A percentile compares a stretch with the other conserved stretches of the same genome.
Evolutionary conservation across 2,113 vertebrate genomes (phyloP).

Genomic region (Rafetus swinhoei): DNA sequence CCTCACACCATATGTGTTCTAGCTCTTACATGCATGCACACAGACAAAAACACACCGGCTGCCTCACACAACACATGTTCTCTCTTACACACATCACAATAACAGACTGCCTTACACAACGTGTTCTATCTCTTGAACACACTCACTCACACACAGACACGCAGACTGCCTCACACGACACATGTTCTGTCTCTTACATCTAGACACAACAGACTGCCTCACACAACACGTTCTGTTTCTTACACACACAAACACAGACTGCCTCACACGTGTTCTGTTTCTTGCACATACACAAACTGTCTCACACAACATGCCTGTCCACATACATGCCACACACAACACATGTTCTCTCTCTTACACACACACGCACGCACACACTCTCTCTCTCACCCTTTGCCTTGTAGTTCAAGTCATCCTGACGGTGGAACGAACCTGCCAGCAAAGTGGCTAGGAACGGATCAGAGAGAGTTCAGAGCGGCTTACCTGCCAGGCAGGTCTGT

Average conservation of each 20-base stretch:
- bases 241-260: not conserved
- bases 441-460: not conserved
- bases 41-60: not conserved
- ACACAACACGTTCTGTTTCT: not conserved
- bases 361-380: not conserved
- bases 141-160: not conserved
- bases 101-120: not conserved
- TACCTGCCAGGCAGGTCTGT: not conserved
- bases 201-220: not conserved
- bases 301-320: not conserved
- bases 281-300: rapidly evolving
- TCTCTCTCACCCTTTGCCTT: not conserved
- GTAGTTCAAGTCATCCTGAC: rapidly evolving
- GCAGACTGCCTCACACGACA: no score
- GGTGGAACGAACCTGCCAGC: no score
- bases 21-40: not conserved
- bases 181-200: not conserved
- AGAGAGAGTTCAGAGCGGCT: not conserved
- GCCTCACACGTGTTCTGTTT: not conserved
- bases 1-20: not conserved
- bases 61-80: not conserved
- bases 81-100: not conserved
- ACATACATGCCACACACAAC: not conserved
- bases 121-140: not conserved
- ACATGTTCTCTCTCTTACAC: not conserved